phyloP scores from a whole-genome alignment of 2,888 invertebrate species.

The Drosophila putrida region DNA sequence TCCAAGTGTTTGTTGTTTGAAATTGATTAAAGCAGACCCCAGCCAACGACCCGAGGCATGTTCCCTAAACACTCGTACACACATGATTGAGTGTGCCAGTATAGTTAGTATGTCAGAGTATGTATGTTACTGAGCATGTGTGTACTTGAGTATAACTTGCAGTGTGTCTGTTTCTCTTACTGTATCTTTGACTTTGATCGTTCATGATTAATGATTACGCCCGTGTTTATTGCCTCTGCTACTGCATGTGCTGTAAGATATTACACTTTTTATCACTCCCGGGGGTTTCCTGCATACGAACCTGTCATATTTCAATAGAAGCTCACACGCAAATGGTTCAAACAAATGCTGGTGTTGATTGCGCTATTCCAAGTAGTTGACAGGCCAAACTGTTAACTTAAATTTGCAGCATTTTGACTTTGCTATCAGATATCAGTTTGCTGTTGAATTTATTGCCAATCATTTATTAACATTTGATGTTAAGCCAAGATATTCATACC shows the following conservation, averaged over 20 bases:
- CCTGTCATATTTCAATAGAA: slow-evolving; percentile 64
- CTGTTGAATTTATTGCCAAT: slow-evolving; percentile 1
- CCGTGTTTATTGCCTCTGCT: slow-evolving; percentile 73
- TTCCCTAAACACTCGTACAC: slow-evolving; percentile 65
- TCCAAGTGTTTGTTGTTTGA: slow-evolving; percentile 68
- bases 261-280: slow-evolving; percentile 53
- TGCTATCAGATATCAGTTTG: not conserved
- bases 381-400: slow-evolving; percentile 19
- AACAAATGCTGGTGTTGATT: slow-evolving; percentile 9
- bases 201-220: slow-evolving; percentile 77
- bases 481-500: not conserved
- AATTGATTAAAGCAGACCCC: slow-evolving; percentile 73
- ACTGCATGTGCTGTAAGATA: slow-evolving; percentile 36
- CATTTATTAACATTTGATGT: slow-evolving; percentile 1
- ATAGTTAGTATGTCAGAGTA: slow-evolving; percentile 24
- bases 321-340: slow-evolving; percentile 39
- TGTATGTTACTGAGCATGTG: slow-evolving; percentile 17
- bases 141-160: slow-evolving; percentile 22
- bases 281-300: slow-evolving; percentile 51
- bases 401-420: slow-evolving; percentile 16
- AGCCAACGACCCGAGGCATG: slow-evolving; percentile 55
- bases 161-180: slow-evolving; percentile 31
- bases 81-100: slow-evolving; percentile 45
- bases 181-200: slow-evolving; percentile 80
- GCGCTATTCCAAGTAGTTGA: slow-evolving; percentile 17